phyloP scores from a whole-genome alignment of 2,797 vertebrate genomes.

The Thripadectes ignobilis region DNA sequence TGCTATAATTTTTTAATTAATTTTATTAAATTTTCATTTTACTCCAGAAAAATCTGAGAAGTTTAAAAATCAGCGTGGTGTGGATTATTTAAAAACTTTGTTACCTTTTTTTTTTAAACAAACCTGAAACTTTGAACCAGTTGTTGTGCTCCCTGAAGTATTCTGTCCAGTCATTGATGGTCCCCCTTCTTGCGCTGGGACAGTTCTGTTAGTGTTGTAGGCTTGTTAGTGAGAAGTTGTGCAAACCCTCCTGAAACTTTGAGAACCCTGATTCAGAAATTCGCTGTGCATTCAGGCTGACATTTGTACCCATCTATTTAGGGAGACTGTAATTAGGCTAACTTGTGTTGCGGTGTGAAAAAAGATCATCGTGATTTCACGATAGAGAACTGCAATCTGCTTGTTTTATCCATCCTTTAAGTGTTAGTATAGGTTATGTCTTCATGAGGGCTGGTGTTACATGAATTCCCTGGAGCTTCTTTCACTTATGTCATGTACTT shows the following conservation, averaged over 20 bases:
- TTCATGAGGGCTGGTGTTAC: not conserved
- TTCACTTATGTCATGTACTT: not conserved
- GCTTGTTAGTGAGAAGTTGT: not conserved
- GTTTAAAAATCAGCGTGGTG: not conserved
- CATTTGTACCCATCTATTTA: constrained; percentile 16
- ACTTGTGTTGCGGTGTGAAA: constrained; percentile 2
- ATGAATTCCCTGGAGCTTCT: not conserved
- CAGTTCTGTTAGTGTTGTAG: not conserved
- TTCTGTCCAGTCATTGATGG: not conserved
- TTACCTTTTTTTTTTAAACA: not conserved
- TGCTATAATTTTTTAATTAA: not conserved
- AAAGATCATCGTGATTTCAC: not conserved
- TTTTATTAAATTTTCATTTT: not conserved
- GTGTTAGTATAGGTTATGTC: not conserved
- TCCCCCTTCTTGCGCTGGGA: not conserved
- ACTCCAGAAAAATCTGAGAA: not conserved
- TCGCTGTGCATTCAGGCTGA: not conserved
- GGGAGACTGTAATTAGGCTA: not conserved
- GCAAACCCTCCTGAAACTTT: not conserved
- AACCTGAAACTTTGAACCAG: not conserved
- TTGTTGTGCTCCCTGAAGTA: not conserved
- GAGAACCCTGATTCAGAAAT: not conserved
- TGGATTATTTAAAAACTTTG: not conserved
- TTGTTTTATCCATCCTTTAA: not conserved
- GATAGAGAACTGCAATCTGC: not conserved